phyloP scores from a whole-genome alignment of 1,140 invertebrate species.

The Heliconius hermathena region DNA sequence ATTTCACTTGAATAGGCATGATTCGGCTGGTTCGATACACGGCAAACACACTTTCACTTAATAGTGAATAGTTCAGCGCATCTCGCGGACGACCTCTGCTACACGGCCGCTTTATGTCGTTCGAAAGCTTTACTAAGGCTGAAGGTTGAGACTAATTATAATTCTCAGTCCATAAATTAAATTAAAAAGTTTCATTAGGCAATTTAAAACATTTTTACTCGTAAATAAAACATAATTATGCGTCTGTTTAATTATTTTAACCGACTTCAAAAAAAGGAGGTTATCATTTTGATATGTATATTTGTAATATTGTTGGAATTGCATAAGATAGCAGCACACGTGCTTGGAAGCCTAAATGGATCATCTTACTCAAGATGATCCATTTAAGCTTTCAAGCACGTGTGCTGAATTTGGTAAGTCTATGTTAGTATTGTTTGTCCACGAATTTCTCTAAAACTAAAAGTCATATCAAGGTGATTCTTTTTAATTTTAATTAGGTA shows the following conservation, averaged over 20 bases:
- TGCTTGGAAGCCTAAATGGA: too few species aligned
- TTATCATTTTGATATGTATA: too few species aligned
- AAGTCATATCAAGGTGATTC: too few species aligned
- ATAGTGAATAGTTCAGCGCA: slow-evolving; percentile 23
- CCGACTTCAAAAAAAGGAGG: too few species aligned
- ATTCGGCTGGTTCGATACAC: slow-evolving; percentile 26
- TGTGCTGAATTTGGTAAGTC: too few species aligned
- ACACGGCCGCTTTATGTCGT: slow-evolving; percentile 23
- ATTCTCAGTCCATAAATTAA: not conserved
- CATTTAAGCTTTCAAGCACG: too few species aligned
- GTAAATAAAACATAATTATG: not conserved
- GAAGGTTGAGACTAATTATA: slow-evolving; percentile 15
- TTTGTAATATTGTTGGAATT: too few species aligned
- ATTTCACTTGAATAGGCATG: slow-evolving; percentile 23
- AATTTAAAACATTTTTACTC: not conserved
- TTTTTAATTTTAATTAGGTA: too few species aligned
- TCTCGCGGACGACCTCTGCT: slow-evolving; percentile 31
- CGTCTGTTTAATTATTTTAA: not conserved
- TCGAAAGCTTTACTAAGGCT: slow-evolving; percentile 28
- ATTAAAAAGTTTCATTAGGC: not conserved
- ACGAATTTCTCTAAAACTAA: too few species aligned
- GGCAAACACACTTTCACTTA: slow-evolving; percentile 36
- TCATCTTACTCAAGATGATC: too few species aligned
- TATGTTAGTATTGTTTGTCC: too few species aligned
- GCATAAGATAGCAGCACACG: too few species aligned